These are phyloP conservation scores for Aleadryas rufinucha DNA, from an alignment of 2,113 vertebrate genomes.

Conservation along the genomic window DNA sequence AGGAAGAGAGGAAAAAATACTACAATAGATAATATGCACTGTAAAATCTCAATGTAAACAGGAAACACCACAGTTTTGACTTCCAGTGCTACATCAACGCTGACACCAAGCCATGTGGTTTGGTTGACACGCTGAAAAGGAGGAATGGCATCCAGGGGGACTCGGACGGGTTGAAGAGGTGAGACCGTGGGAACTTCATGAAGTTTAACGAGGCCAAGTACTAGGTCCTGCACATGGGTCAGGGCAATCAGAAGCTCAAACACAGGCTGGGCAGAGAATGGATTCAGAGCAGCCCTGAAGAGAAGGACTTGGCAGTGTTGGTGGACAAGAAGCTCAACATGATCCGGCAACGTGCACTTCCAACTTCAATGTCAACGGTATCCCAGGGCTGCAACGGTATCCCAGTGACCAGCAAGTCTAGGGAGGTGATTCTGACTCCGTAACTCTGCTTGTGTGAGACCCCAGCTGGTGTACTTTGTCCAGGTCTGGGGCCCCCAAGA, in stretches of 20 bases:
- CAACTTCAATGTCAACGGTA: background rate
- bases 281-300: background rate
- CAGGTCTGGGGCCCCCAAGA: background rate
- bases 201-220: background rate
- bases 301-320: background rate
- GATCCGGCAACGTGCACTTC: fast-evolving
- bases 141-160: background rate
- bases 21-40: background rate
- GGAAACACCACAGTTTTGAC: background rate
- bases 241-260: background rate
- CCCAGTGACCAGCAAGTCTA: background rate
- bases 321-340: background rate
- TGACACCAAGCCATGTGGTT: background rate
- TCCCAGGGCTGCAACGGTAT: background rate
- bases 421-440: background rate
- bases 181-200: background rate
- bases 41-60: background rate
- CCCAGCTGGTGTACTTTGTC: background rate
- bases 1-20: background rate
- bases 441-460: background rate
- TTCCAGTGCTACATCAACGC: background rate
- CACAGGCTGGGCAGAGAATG: background rate
- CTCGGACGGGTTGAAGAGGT: background rate
- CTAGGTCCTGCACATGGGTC: background rate
- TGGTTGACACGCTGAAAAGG: background rate